Base-by-base conservation (phyloP, 2,888 invertebrate species). In the Clistopyga incitator region DNA sequence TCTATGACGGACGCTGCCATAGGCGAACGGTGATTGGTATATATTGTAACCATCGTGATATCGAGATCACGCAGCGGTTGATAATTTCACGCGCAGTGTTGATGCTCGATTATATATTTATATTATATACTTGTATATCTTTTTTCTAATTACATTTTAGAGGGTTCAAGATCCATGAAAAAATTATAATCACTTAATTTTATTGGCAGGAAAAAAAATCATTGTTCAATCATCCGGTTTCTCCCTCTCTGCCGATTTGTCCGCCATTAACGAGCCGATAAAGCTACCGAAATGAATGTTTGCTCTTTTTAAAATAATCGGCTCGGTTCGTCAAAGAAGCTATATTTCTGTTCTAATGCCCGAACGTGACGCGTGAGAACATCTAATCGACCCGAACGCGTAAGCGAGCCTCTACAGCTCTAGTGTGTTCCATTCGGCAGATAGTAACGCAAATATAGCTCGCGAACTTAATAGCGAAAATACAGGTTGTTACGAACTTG, bases 371-470 rank as follows among this genome's bases (percentile, higher is more conserved):
- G 52, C 68, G 77, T 38, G 68, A 61, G 61, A 71, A 71, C 42
- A 52, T 78, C 71, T 54, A 72, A 78, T 78, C 64, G 64, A 54
- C 38, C 64, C 15, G 52, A 61, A 50, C 29, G 50, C 11, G 25
- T 18, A 29, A 68, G 52, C 20, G 65, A 59, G 61, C 29, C 50
- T 23, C 47, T 20, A 25, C 42, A 25, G 25, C 45, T 42, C 42
- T 56, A 67, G 59, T 2, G 56, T 70, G 56, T 70, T 50, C 15
- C n/a, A 70, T 70, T 78, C 70, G 68, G 50, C 61, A 56, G 61
- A 78, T 78, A 71, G 52, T 64, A 42, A 78, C 78, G 78, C 71
- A 50, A 71, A 71, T 70, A 78, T 75, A 50, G 38, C 52, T 29
- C 50, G 34, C 38, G 18, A 65, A 54, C 34, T 42, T 45, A 50